These are phyloP conservation scores for Tonatia bakeri DNA, from an alignment of 2,113 vertebrate genomes.

Conservation along the genomic window DNA sequence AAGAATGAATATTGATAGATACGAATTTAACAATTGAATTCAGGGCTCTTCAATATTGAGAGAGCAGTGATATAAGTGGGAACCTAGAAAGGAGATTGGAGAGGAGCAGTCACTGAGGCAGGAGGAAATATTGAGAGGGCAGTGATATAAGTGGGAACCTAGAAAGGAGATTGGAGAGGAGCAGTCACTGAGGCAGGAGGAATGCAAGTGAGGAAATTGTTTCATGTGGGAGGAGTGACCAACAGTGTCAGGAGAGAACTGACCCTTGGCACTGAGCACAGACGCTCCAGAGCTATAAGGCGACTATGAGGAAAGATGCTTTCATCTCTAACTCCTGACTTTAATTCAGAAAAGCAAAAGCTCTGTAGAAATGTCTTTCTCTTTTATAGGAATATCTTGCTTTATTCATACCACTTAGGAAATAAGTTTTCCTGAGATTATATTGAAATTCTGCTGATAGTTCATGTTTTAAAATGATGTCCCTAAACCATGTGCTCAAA, in stretches of 20 bases:
- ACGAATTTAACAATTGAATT: neutral
- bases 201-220: neutral
- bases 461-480: constrained; percentile 53
- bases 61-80: neutral
- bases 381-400: neutral
- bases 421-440: constrained; percentile 35
- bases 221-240: neutral
- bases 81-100: neutral
- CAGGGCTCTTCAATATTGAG: neutral
- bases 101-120: neutral
- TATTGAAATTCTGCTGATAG: constrained; percentile 45
- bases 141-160: neutral
- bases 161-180: neutral
- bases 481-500: constrained; percentile 60
- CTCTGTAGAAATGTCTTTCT: neutral
- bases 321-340: neutral
- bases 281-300: neutral
- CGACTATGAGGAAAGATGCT: neutral
- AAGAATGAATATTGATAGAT: neutral
- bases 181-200: neutral
- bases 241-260: neutral
- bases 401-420: constrained; percentile 29
- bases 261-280: neutral
- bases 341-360: neutral
- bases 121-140: neutral